phyloP scores from a whole-genome alignment of 2,113 vertebrate genomes.

The Grammomys surdaster region DNA sequence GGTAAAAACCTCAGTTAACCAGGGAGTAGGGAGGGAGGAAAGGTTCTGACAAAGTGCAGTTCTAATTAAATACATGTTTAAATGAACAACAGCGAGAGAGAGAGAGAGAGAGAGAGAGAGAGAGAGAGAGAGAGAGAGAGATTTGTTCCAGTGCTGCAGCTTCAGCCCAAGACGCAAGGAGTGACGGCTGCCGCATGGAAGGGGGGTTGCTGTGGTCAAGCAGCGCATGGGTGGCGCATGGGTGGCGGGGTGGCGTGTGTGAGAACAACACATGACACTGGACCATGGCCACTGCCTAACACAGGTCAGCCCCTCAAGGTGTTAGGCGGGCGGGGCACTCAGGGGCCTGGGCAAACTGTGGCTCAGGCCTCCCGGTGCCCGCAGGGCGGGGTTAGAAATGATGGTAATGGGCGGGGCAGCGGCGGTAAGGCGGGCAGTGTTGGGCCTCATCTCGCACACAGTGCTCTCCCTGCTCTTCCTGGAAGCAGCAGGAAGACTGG shows the following conservation, averaged over 20 bases:
- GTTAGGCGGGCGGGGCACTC: neutral
- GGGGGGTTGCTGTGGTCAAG: neutral
- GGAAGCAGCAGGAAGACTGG: slow-evolving; percentile 74
- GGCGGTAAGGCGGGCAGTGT: slow-evolving; percentile 78
- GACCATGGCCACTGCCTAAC: neutral
- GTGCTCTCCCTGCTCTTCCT: neutral
- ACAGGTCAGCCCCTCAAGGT: neutral
- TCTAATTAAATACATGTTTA: slow-evolving; percentile 71
- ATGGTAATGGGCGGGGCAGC: neutral
- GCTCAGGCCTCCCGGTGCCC: neutral
- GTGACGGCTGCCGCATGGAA: slow-evolving; percentile 54
- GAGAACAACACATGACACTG: neutral
- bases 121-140: too few species aligned
- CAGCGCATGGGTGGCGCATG: neutral
- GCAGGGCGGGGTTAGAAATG: neutral
- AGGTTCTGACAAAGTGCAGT: slow-evolving; percentile 85
- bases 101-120: slow-evolving; percentile 3
- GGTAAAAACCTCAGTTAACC: slow-evolving; percentile 68
- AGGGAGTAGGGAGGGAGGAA: slow-evolving; percentile 74
- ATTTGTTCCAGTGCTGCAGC: slow-evolving; percentile 79
- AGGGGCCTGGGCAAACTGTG: neutral
- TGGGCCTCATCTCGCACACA: slow-evolving; percentile 2
- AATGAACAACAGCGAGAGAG: slow-evolving; percentile 42
- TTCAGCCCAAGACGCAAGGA: slow-evolving; percentile 81
- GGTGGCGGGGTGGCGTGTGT: neutral